These are phyloP conservation scores for Cataglyphis rosenhaueri DNA, from an alignment of 2,888 invertebrate species.

Conservation along the genomic window DNA sequence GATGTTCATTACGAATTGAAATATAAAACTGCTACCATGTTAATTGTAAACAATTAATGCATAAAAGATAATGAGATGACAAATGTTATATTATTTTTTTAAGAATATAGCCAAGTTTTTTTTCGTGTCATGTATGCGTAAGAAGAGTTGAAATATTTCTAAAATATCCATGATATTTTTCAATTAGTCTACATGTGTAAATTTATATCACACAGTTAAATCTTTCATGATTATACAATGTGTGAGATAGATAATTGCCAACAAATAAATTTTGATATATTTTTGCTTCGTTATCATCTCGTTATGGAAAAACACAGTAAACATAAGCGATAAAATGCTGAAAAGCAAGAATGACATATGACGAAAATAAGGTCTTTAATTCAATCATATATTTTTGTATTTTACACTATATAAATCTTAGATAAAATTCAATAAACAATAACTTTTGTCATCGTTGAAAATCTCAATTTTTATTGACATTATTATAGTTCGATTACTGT, in stretches of 20 bases:
- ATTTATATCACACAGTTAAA: constrained; percentile 7
- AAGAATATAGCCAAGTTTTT: background rate
- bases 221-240: constrained; percentile 7
- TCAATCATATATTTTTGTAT: constrained; percentile 2
- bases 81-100: background rate
- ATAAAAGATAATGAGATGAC: background rate
- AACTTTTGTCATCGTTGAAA: background rate
- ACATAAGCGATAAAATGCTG: background rate
- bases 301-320: constrained; percentile 40
- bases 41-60: background rate
- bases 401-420: background rate
- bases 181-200: background rate
- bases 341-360: background rate
- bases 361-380: background rate
- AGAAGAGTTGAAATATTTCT: background rate
- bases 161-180: background rate
- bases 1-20: background rate
- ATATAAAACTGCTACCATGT: background rate
- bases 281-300: constrained; percentile 54
- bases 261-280: constrained; percentile 41
- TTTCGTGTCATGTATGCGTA: background rate
- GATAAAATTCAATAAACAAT: background rate
- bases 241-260: constrained; percentile 1
- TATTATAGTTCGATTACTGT: constrained; percentile 1
- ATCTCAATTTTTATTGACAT: background rate